phyloP scores from a whole-genome alignment of 2,888 invertebrate species.

The Boloria selene region DNA sequence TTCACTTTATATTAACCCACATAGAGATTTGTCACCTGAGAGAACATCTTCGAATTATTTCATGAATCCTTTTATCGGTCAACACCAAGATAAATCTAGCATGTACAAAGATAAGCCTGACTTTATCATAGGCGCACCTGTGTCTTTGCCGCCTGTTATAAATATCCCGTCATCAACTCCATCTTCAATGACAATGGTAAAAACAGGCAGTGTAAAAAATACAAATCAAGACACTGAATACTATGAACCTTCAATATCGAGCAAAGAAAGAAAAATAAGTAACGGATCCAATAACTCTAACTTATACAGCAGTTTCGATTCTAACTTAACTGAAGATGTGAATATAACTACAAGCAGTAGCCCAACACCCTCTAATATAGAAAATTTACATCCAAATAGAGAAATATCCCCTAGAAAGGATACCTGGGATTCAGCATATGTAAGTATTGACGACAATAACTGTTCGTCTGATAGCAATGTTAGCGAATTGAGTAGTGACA shows the following conservation, averaged over 20 bases:
- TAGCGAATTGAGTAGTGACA: conserved; percentile 45
- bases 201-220: conserved; percentile 12
- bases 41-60: conserved; percentile 61
- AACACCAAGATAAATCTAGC: conserved; percentile 13
- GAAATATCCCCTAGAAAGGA: conserved; percentile 66
- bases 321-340: conserved; percentile 41
- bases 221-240: conserved; percentile 13
- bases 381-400: conserved; percentile 38
- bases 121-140: conserved; percentile 79
- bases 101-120: conserved; percentile 51
- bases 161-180: conserved; percentile 53
- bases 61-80: conserved; percentile 64
- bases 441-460: conserved; percentile 78
- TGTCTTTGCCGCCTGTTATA: conserved; percentile 69
- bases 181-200: conserved; percentile 39
- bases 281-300: conserved; percentile 50
- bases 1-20: conserved; percentile 55
- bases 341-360: conserved; percentile 45
- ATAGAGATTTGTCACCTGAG: conserved; percentile 48
- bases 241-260: conserved; percentile 43
- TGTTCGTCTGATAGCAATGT: conserved; percentile 68
- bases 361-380: conserved; percentile 40
- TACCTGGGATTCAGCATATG: conserved; percentile 79
- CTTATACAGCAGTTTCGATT: conserved; percentile 62
- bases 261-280: conserved; percentile 37